Evolutionary conservation across 2,888 invertebrate genomes (phyloP).

Genomic region (Eutolmus rufibarbis): DNA sequence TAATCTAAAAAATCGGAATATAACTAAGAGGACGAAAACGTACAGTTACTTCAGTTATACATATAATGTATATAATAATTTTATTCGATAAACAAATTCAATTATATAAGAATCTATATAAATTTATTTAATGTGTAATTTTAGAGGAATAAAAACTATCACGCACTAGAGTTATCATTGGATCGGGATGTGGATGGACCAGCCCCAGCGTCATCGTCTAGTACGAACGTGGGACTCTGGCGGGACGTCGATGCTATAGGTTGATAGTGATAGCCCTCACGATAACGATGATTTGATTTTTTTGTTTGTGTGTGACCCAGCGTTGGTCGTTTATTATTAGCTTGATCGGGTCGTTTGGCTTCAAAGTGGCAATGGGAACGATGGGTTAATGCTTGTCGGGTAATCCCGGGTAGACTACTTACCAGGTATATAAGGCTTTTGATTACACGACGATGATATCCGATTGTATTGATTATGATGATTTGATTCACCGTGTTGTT

Average conservation of each 20-base stretch:
- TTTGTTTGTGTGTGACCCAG: slow-evolving; percentile 63
- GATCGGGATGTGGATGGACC: slow-evolving; percentile 64
- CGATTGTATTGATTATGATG: slow-evolving; percentile 60
- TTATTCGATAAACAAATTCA: slow-evolving; percentile 39
- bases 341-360: slow-evolving; percentile 65
- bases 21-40: slow-evolving; percentile 40
- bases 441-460: slow-evolving; percentile 62
- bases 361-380: slow-evolving; percentile 37
- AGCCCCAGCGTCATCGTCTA: slow-evolving; percentile 60
- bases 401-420: slow-evolving; percentile 42
- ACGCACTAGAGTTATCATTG: slow-evolving; percentile 64
- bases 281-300: slow-evolving; percentile 63
- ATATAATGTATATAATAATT: slow-evolving; percentile 43
- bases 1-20: slow-evolving; percentile 38
- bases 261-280: slow-evolving; percentile 64
- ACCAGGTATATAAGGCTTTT: slow-evolving; percentile 65
- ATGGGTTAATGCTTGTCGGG: neutral
- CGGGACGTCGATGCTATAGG: slow-evolving; percentile 66
- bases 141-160: slow-evolving; percentile 62
- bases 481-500: slow-evolving; percentile 58
- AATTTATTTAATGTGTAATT: slow-evolving; percentile 51
- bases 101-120: slow-evolving; percentile 44
- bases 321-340: slow-evolving; percentile 63
- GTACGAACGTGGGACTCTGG: slow-evolving; percentile 64
- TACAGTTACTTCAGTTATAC: slow-evolving; percentile 35